Evolutionary conservation across 2,888 invertebrate species (phyloP).

Genomic region (Aleiodes testaceus): DNA sequence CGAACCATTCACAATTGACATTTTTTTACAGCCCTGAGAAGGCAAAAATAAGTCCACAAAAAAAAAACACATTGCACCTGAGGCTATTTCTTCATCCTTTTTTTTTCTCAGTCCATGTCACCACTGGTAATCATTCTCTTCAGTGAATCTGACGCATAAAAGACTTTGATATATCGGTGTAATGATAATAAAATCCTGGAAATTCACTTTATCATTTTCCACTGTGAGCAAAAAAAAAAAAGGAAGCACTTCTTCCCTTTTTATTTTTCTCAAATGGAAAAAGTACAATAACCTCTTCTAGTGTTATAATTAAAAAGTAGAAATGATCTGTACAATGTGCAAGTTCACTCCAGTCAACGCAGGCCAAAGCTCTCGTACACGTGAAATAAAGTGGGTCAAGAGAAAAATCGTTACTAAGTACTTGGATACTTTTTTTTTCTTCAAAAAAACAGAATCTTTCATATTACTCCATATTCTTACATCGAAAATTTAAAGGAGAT

Average conservation of each 20-base stretch:
- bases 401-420: slow-evolving; percentile 63
- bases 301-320: slow-evolving; percentile 40
- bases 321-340: slow-evolving; percentile 37
- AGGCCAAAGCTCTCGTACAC: slow-evolving; percentile 18
- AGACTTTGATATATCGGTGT: too few relatives aligned
- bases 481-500: too few relatives aligned
- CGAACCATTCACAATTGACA: slow-evolving; percentile 46
- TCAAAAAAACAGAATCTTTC: background rate
- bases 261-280: too few relatives aligned
- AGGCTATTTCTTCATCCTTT: background rate
- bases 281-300: slow-evolving; percentile 19
- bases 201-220: background rate
- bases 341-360: slow-evolving; percentile 27
- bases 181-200: background rate
- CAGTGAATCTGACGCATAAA: slow-evolving; percentile 16
- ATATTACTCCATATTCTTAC: background rate
- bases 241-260: background rate
- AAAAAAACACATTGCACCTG: background rate
- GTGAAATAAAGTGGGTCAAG: slow-evolving; percentile 58
- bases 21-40: slow-evolving; percentile 6
- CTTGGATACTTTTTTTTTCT: slow-evolving; percentile 49
- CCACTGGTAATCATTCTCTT: slow-evolving; percentile 24
- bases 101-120: slow-evolving; percentile 8
- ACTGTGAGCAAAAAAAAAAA: background rate
- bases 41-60: background rate